A percentile compares a stretch with the other conserved stretches of the same genome.
Evolutionary conservation across 2,888 invertebrate species (phyloP).

Genomic region (Conchocele bisecta): DNA sequence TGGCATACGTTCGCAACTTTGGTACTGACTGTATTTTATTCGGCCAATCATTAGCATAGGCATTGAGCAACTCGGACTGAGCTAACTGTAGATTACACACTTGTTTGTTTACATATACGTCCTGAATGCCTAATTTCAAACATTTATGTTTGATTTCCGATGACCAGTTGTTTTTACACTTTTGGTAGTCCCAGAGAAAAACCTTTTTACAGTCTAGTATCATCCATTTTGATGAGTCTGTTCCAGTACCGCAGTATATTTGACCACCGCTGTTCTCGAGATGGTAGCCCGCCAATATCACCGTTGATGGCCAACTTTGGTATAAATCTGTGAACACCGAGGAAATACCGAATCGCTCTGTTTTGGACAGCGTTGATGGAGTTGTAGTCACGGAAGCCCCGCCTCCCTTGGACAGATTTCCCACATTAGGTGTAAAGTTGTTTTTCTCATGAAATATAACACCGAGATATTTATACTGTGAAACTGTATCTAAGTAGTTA

Average conservation of each 20-base stretch:
- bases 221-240: no score
- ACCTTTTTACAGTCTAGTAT: no score
- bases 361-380: conserved; percentile 21
- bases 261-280: conserved; percentile 12
- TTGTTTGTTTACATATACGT: no score
- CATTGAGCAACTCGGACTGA: no score
- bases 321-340: conserved; percentile 16
- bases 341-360: conserved; percentile 32
- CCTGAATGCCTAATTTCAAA: no score
- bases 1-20: neutral
- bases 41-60: neutral
- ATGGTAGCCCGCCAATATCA: conserved; percentile 36
- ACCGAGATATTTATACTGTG: neutral
- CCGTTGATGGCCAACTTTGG: conserved; percentile 15
- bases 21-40: neutral
- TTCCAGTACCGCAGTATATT: conserved; percentile 28
- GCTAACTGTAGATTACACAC: no score
- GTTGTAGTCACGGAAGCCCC: conserved; percentile 29
- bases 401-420: conserved; percentile 10
- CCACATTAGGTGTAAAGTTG: conserved; percentile 1
- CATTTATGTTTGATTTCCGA: no score
- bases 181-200: no score
- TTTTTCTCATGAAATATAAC: conserved; percentile 8
- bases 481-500: neutral
- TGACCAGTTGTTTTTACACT: no score